Percentiles rank a stretch among this genome's conserved stretches.
Conservation (phyloP, 2,888 invertebrate species). For the Ichneumoninae sp. region DNA sequence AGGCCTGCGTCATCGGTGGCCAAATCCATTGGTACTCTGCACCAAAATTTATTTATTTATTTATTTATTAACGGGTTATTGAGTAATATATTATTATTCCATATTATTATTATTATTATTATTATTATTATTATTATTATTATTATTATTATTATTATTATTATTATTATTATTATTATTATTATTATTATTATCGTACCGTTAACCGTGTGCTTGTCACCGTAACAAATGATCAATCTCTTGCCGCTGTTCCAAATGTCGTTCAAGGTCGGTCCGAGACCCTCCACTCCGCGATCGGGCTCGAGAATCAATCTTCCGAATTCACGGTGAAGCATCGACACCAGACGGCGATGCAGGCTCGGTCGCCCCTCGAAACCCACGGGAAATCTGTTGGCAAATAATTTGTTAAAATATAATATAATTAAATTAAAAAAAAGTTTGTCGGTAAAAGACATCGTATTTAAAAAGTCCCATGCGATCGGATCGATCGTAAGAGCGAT, state of each 20-base stretch:
- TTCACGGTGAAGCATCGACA: conserved; percentile 86
- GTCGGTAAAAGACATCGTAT: too few relatives aligned
- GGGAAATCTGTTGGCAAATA: conserved; percentile 87
- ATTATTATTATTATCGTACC: conserved; percentile 73
- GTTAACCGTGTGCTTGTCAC: conserved; percentile 85
- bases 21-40: conserved; percentile 87
- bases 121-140: neutral
- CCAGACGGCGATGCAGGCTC: conserved; percentile 86
- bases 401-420: neutral
- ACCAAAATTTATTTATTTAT: conserved; percentile 32
- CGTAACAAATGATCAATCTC: conserved; percentile 87
- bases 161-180: neutral
- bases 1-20: conserved; percentile 88
- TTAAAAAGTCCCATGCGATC: too few relatives aligned
- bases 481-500: too few relatives aligned
- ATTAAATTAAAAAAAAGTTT: too few relatives aligned
- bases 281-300: conserved; percentile 82
- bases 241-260: conserved; percentile 86
- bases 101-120: too few relatives aligned
- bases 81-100: too few relatives aligned
- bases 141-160: too few relatives aligned
- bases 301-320: conserved; percentile 86
- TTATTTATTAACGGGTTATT: neutral
- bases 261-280: conserved; percentile 86
- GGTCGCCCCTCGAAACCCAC: conserved; percentile 87